These are phyloP conservation scores for Macropus fuliginosus DNA, from an alignment of 2,797 vertebrate genomes.

Conservation along the genomic window DNA sequence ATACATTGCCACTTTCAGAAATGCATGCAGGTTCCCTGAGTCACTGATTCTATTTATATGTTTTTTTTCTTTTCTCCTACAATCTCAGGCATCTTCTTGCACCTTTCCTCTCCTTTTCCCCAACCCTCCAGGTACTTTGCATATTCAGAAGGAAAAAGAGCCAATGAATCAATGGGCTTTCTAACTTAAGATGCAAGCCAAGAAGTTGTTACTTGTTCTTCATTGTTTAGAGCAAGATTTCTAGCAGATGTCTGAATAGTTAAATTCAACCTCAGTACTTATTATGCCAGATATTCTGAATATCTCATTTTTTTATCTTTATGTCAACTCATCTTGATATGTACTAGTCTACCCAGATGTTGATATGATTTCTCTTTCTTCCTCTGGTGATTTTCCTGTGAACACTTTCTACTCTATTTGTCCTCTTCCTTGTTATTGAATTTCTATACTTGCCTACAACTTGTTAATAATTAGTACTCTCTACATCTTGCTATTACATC, in stretches of 20 bases:
- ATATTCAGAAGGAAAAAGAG: background rate
- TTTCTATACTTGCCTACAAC: background rate
- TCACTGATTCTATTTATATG: background rate
- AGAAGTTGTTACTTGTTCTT: background rate
- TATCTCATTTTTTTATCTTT: background rate
- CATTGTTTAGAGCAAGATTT: background rate
- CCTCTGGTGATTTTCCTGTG: background rate
- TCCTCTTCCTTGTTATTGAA: background rate
- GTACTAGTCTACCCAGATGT: background rate
- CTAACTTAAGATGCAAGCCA: background rate
- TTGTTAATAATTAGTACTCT: background rate
- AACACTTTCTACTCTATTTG: background rate
- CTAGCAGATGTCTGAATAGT: background rate
- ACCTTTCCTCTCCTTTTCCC: background rate
- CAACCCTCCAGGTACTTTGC: background rate
- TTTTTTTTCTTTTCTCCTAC: background rate
- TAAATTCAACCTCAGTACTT: background rate
- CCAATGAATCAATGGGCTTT: background rate
- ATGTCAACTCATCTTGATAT: background rate
- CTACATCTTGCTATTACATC: background rate
- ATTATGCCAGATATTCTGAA: background rate
- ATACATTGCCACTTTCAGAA: background rate
- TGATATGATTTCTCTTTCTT: background rate
- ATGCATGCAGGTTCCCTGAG: background rate
- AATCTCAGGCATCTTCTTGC: background rate